Conservation (phyloP, 2,888 invertebrate genomes). For the Rotaria magnacalcarata region DNA sequence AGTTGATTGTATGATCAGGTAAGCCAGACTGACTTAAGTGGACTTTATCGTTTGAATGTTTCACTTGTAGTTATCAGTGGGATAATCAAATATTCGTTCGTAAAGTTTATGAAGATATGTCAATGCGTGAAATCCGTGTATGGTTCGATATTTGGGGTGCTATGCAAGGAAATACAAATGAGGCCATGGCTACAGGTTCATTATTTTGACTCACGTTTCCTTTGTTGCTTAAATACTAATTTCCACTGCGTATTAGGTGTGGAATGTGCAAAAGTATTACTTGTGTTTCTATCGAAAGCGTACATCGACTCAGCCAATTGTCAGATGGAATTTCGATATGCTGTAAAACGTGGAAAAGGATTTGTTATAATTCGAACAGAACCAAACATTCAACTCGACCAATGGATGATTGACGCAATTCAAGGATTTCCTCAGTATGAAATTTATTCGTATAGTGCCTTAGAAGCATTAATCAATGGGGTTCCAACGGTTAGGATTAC, state of each 20-base stretch:
- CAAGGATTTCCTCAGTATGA: conserved; percentile 36
- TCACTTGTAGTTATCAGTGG: conserved; percentile 43
- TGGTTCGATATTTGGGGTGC: conserved; percentile 47
- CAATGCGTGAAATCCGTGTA: background rate
- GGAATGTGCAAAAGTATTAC: conserved; percentile 43
- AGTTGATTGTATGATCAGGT: conserved; percentile 43
- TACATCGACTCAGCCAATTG: conserved; percentile 45
- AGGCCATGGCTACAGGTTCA: conserved; percentile 46
- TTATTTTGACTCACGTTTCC: background rate
- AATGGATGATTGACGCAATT: conserved; percentile 42
- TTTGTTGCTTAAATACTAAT: background rate
- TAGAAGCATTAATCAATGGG: background rate
- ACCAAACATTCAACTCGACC: background rate
- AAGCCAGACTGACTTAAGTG: background rate
- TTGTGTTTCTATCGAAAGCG: conserved; percentile 42
- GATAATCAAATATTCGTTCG: conserved; percentile 42
- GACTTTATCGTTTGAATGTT: background rate
- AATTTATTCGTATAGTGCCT: background rate
- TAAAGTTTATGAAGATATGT: conserved; percentile 38
- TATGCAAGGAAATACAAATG: conserved; percentile 46
- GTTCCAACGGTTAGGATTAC: background rate
- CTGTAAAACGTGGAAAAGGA: conserved; percentile 44
- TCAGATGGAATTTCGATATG: conserved; percentile 44
- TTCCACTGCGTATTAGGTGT: background rate
- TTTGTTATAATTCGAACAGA: conserved; percentile 44